These are phyloP conservation scores for Phalacrocorax brasilianus DNA, from an alignment of 2,113 vertebrate species.

Conservation along the genomic window DNA sequence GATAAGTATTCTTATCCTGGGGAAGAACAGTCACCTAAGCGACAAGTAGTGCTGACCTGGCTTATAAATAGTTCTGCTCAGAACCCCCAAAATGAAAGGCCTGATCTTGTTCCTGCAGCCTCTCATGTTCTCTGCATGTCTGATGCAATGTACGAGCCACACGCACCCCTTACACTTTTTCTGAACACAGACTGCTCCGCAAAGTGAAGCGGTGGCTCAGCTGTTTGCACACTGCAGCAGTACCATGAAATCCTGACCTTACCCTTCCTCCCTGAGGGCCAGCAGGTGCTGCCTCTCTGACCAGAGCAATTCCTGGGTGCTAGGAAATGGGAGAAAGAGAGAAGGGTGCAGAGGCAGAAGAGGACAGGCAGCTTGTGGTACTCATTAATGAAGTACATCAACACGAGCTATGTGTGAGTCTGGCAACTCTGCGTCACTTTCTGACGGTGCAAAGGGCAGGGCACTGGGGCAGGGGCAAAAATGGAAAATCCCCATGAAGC, in stretches of 20 bases:
- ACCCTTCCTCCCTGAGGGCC: not conserved
- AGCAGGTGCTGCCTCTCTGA: not conserved
- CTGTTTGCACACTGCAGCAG: not conserved
- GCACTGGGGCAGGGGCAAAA: not conserved
- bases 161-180: not conserved
- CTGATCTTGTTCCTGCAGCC: not conserved
- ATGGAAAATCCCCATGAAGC: not conserved
- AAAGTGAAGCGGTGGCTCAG: not conserved
- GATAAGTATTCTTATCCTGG: not conserved
- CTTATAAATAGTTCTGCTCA: not conserved
- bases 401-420: rapidly evolving
- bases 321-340: not conserved
- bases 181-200: not conserved
- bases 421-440: not conserved
- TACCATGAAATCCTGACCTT: not conserved
- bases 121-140: not conserved
- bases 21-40: not conserved
- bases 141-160: not conserved
- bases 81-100: not conserved
- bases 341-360: not conserved
- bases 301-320: not conserved
- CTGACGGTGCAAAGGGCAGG: not conserved
- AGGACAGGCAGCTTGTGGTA: not conserved
- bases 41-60: not conserved
- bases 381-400: not conserved